Conservation (phyloP, 2,888 invertebrate genomes). For the Callyntrura guangdongensis region DNA sequence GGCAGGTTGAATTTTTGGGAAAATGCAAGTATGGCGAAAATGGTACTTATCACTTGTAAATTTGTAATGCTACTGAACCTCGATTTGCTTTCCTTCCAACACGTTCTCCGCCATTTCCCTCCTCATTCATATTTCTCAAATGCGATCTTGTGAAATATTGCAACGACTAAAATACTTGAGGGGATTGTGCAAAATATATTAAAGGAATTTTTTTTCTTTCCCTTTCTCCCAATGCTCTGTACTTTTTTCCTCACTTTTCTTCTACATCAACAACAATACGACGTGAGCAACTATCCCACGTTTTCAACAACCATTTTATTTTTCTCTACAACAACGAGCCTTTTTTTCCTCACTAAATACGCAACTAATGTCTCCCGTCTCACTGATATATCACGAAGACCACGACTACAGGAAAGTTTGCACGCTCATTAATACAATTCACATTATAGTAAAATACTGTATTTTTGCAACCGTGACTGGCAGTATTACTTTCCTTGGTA, state of each 20-base stretch:
- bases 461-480: background rate
- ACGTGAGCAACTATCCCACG: too few relatives aligned
- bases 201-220: background rate
- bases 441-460: slow-evolving; percentile 29
- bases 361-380: too few relatives aligned
- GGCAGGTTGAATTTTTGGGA: background rate
- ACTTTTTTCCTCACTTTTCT: background rate
- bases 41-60: slow-evolving; percentile 47
- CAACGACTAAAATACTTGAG: slow-evolving; percentile 32
- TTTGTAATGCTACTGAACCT: slow-evolving; percentile 22
- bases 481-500: background rate
- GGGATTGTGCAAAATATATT: slow-evolving; percentile 42
- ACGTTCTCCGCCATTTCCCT: background rate
- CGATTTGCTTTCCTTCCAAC: background rate
- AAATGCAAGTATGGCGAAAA: background rate
- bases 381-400: background rate
- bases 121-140: slow-evolving; percentile 2
- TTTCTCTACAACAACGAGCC: too few relatives aligned
- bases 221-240: background rate
- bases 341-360: too few relatives aligned
- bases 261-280: too few relatives aligned
- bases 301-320: too few relatives aligned
- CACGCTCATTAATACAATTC: slow-evolving; percentile 44
- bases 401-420: background rate
- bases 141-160: slow-evolving; percentile 11